phyloP scores from a whole-genome alignment of 64 coral and sea anemone genomes.

The Montipora efflorescens region DNA sequence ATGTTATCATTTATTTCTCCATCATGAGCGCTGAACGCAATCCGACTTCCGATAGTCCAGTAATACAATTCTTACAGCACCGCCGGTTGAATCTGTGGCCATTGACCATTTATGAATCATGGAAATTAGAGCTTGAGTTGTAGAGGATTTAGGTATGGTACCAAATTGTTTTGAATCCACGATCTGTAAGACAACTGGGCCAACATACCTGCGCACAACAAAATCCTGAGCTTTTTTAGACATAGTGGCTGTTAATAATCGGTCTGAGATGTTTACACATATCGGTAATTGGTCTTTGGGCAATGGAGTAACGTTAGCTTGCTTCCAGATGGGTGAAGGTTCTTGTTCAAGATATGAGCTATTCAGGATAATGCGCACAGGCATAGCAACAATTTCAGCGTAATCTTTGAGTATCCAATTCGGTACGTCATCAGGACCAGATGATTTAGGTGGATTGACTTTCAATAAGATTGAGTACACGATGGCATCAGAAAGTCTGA shows the following conservation, averaged over 20 bases:
- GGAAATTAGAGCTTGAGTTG: too few relatives aligned
- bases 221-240: conserved; percentile 50
- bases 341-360: background rate
- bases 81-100: background rate
- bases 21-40: too few relatives aligned
- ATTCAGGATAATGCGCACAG: background rate
- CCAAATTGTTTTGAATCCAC: too few relatives aligned
- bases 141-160: too few relatives aligned
- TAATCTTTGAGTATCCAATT: background rate
- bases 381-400: background rate
- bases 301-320: background rate
- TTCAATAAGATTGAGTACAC: background rate
- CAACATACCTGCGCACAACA: too few relatives aligned
- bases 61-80: background rate
- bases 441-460: background rate
- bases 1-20: too few relatives aligned
- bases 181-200: too few relatives aligned
- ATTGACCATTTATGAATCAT: background rate
- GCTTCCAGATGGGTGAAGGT: background rate
- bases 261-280: background rate
- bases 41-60: background rate
- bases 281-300: background rate
- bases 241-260: conserved; percentile 13
- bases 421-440: conserved; percentile 14
- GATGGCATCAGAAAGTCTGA: too few relatives aligned